Evolutionary conservation across 2,797 vertebrate genomes (phyloP), one percentile per base, ranked within the genome.

Genomic region (Melanotaenia maccullochi): DNA sequence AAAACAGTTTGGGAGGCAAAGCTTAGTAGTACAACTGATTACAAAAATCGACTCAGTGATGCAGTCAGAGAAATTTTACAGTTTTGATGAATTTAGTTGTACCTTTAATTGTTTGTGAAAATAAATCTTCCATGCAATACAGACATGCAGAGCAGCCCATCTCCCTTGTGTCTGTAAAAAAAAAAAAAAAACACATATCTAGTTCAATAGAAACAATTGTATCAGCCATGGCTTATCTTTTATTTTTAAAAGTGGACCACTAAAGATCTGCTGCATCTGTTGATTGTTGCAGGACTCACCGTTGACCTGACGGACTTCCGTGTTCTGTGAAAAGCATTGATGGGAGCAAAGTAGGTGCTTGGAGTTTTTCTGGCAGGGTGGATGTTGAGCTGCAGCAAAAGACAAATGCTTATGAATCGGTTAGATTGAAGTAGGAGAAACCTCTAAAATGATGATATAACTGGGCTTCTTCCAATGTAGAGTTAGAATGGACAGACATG

Each of bases 111-210:
- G 68, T 68, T 90, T 30, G 13, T 92, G 66, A 58, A 88, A 60
- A 75, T 89, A 84, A 44, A 89, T 91, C 54, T 71, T 83, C 92
- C 91, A 91, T 0, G 90, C 90, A 1, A 92, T 92, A 59, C 58
- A 24, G 58, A 90, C 87, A n/a, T 93, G 92, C 70, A 81, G 51
- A 13, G 87, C 73, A 11, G 67, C 73, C 82, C 85, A 85, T 65
- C 76, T 79, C n/a, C 87, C 67, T 51, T 12, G 75, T 68, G 63
- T 81, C 93, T 94, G 78, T 6, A 24, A 68, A 47, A 7, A 65
- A 30, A 49, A 30, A 49, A 30, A 56, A 8, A 9, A 47, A 47
- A 47, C 52, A 16, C 7, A 7, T 20, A 2, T 12, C 12, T 13
- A 1, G 1, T 67, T 67, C 7, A 47, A 18, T 49, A 16, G 47